Evolutionary conservation across 2,113 vertebrate species (phyloP).

Genomic region (Buteo buteo): DNA sequence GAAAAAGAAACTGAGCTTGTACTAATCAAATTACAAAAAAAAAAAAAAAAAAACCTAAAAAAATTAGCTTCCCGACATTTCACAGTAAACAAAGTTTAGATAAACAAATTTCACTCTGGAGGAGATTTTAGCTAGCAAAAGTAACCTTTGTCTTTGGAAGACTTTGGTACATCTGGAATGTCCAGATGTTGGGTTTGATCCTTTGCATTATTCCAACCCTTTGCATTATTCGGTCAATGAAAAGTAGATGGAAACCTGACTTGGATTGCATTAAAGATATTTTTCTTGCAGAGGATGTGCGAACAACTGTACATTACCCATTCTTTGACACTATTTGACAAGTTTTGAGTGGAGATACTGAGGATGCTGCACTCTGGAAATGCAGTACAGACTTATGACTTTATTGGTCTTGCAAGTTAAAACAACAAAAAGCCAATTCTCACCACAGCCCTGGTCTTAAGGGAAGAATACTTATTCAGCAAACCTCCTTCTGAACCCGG

Average conservation of each 20-base stretch:
- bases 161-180: rapidly evolving
- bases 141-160: neutral
- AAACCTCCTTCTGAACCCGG: neutral
- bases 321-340: neutral
- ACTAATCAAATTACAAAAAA: neutral
- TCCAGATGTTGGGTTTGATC: neutral
- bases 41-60: neutral
- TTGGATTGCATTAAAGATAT: neutral
- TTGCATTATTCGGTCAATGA: neutral
- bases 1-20: neutral
- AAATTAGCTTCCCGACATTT: neutral
- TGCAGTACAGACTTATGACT: neutral
- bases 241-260: neutral
- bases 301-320: neutral
- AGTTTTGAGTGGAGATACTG: neutral
- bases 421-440: neutral
- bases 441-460: neutral
- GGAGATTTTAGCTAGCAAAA: neutral
- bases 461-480: neutral
- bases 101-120: neutral
- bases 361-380: neutral
- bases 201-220: neutral
- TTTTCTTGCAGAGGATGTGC: neutral
- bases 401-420: neutral
- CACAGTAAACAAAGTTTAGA: neutral